Conservation (phyloP, 1,140 invertebrate species). For the Maniola jurtina region DNA sequence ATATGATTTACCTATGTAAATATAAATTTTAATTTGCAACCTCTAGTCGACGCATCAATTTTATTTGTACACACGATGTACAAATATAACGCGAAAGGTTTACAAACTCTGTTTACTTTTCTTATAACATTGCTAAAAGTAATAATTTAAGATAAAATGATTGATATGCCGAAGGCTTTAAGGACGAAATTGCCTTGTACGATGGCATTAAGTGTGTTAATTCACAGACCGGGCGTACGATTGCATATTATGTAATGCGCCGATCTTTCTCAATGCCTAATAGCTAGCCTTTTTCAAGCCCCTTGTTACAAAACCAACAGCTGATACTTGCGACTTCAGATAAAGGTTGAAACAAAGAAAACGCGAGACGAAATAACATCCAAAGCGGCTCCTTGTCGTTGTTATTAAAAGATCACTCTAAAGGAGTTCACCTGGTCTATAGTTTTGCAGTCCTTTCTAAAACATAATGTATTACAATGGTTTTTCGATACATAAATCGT, state of each 20-base stretch:
- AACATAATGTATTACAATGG: too few relatives aligned
- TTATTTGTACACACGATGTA: slow-evolving; percentile 1
- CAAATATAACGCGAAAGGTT: slow-evolving; percentile 10
- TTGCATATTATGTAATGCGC: slow-evolving; percentile 11
- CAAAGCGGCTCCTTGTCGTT: too few relatives aligned
- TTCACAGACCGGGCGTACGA: slow-evolving; percentile 15
- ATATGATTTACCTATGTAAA: not conserved
- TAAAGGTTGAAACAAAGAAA: not conserved
- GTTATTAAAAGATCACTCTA: too few relatives aligned
- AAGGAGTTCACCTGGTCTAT: too few relatives aligned
- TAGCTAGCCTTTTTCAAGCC: slow-evolving; percentile 9
- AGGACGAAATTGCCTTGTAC: not conserved
- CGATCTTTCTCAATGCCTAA: slow-evolving; percentile 11
- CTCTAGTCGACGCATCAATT: not conserved
- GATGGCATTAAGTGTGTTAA: slow-evolving; percentile 4
- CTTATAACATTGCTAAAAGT: slow-evolving; percentile 8
- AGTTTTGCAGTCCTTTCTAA: too few relatives aligned
- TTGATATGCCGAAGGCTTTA: not conserved
- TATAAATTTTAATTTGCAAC: not conserved
- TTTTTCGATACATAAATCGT: too few relatives aligned
- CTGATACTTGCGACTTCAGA: not conserved
- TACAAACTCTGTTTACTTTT: slow-evolving; percentile 17
- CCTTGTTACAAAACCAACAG: slow-evolving; percentile 6
- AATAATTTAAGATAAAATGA: not conserved
- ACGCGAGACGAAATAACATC: not conserved